phyloP scores from a whole-genome alignment of 23 tunicate species.

The Styela plicata region DNA sequence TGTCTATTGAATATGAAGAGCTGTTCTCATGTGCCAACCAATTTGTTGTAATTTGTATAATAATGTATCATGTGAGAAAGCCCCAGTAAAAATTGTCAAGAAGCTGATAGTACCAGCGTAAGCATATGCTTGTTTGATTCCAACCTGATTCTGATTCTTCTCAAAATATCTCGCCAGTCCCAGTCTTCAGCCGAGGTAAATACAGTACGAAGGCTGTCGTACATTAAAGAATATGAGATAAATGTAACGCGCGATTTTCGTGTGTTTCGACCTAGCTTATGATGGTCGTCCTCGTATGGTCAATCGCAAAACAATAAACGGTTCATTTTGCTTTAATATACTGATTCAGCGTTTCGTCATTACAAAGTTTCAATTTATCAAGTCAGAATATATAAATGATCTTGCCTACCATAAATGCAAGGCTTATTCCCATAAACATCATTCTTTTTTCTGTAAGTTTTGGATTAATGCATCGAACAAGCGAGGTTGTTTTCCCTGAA shows the following conservation, averaged over 20 bases:
- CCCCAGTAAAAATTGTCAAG: conserved; percentile 8
- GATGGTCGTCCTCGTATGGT: too few species aligned
- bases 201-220: conserved; percentile 4
- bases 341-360: too few species aligned
- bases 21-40: conserved; percentile 76
- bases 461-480: not conserved
- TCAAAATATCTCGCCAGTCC: conserved; percentile 15
- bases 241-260: not conserved
- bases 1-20: too few species aligned
- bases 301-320: too few species aligned
- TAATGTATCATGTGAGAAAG: conserved; percentile 18
- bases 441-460: not conserved
- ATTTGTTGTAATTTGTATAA: conserved; percentile 25
- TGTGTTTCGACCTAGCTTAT: too few species aligned
- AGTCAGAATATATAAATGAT: too few species aligned
- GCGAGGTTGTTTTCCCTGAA: not conserved
- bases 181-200: not conserved
- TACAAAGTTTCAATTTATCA: too few species aligned
- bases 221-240: not conserved
- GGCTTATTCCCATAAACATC: not conserved
- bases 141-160: not conserved
- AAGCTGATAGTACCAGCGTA: conserved; percentile 46
- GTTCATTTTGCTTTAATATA: too few species aligned
- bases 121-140: conserved; percentile 35
- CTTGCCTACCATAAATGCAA: not conserved